Percentiles rank a stretch among this genome's conserved stretches.
phyloP scores from a whole-genome alignment of 1,140 invertebrate species.

The Pseudomyrmex dendroicus region DNA sequence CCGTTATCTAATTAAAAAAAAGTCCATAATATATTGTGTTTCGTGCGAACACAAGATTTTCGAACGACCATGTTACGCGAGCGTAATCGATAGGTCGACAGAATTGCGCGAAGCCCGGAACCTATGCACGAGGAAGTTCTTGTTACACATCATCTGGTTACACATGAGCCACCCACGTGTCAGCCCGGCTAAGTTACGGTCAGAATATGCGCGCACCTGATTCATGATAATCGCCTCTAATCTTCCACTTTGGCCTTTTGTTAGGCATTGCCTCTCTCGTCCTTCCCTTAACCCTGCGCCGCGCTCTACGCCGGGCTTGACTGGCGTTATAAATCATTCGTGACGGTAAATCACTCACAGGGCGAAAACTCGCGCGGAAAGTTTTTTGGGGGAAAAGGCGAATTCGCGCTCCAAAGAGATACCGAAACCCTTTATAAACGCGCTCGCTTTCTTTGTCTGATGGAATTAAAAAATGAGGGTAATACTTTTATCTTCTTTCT shows the following conservation, averaged over 20 bases:
- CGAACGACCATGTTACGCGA: neutral
- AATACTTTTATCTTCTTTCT: constrained; percentile 29
- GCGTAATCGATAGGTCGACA: neutral
- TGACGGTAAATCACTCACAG: constrained; percentile 78
- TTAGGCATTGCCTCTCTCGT: constrained; percentile 75
- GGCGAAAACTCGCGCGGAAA: constrained; percentile 75
- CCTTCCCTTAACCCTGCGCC: constrained; percentile 25
- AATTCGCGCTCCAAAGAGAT: constrained; percentile 28
- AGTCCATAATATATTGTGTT: too few species aligned
- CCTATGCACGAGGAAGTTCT: constrained; percentile 66
- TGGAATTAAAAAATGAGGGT: neutral
- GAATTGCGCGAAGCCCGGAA: constrained; percentile 2
- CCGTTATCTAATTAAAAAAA: too few species aligned
- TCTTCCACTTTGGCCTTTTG: constrained; percentile 84
- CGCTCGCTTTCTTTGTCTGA: constrained; percentile 1
- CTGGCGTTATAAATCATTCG: constrained; percentile 80
- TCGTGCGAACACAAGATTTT: neutral
- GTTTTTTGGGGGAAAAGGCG: constrained; percentile 63
- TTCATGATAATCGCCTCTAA: constrained; percentile 85
- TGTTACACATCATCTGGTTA: constrained; percentile 76
- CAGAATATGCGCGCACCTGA: constrained; percentile 81
- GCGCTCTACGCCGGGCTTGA: constrained; percentile 42
- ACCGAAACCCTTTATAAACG: constrained; percentile 24
- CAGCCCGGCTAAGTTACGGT: constrained; percentile 79
- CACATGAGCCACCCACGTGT: constrained; percentile 80